phyloP scores from a whole-genome alignment of 2,797 vertebrate species.

The Taenioides sp. region DNA sequence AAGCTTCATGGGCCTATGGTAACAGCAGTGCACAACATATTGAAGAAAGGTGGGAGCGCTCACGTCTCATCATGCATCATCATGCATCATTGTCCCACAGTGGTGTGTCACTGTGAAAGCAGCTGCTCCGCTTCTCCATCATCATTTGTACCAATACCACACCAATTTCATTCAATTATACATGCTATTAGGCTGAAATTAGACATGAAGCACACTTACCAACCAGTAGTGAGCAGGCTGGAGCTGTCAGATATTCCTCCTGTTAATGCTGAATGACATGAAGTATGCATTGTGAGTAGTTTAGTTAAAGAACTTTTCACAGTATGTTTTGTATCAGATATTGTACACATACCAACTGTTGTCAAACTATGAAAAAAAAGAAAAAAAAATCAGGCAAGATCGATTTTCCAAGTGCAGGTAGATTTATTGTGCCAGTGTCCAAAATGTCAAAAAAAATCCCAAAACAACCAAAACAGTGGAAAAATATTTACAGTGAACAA shows the following conservation, averaged over 20 bases:
- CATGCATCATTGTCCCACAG: slow-evolving; percentile 13
- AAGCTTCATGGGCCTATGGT: slow-evolving; percentile 1
- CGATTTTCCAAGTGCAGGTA: no score
- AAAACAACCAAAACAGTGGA: no score
- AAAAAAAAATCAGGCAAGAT: no score
- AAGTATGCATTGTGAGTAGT: not conserved
- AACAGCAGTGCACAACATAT: slow-evolving; percentile 27
- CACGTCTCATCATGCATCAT: slow-evolving; percentile 20
- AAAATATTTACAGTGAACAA: no score
- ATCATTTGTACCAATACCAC: slow-evolving; percentile 13
- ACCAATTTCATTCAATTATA: slow-evolving; percentile 19
- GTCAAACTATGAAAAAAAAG: no score
- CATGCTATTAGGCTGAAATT: slow-evolving; percentile 20
- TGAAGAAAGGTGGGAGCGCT: slow-evolving; percentile 34
- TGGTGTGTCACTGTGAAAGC: slow-evolving; percentile 10
- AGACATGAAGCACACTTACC: slow-evolving; percentile 2
- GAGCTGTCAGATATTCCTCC: not conserved
- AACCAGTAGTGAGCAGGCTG: not conserved
- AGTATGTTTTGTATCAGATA: no score
- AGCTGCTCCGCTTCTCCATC: slow-evolving; percentile 18
- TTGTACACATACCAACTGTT: no score
- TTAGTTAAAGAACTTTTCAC: no score
- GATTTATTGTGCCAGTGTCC: no score
- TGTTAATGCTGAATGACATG: not conserved
- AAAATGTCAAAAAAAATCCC: no score